Base-by-base conservation (phyloP, 2,888 invertebrate genomes). In the Pantelozetes paolii region DNA sequence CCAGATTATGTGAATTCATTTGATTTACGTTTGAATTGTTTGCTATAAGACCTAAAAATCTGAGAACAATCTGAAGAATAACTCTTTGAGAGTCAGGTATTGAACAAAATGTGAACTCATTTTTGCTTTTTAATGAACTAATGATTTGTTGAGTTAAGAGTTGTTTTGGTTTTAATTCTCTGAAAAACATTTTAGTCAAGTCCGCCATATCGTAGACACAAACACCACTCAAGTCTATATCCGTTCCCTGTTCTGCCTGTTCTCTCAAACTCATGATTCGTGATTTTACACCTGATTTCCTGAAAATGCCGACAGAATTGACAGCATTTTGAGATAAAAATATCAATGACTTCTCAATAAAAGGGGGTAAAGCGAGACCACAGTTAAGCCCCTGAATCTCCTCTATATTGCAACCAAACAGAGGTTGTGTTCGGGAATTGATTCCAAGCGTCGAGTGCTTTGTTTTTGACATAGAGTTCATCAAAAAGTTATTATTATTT, bases 251-350 rank as follows among this genome's bases (percentile, higher is more conserved):
- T 71, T 76, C 75, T 30, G 73, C 36, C 54, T 70, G 30, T 32
- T 71, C 57, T 28, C 62, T 70, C 28, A 76, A 48, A 40, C 40
- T n/a, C 28, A 32, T 64, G n/a, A 76, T 76, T 18, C 76, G 23
- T 18, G 76, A 76, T 45, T 73, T 75, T 9, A 76, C 76, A n/a
- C 76, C 76, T 3, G 76, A 76, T 71, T 76, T 76, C 18, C 76
- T 70, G 48, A 76, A 76, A 67, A 76, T 75, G n/a, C 76, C 76
- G 6, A 76, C 71, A 32, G 73, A 62, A 71, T 64, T 67, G 36
- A 75, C 20, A 9, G 71, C 76, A 30, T 62, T 67, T 36, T 54
- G 62, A 5, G 48, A n/a, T 30, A 76, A 69, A 48, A 59, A 76
- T 11, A 70, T 9, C 40, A 76, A 54, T n/a, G 71, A 71, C n/a